A percentile compares a stretch with the other conserved stretches of the same genome.
phyloP scores from a whole-genome alignment of 2,113 vertebrate species.

The Ciconia boyciana region DNA sequence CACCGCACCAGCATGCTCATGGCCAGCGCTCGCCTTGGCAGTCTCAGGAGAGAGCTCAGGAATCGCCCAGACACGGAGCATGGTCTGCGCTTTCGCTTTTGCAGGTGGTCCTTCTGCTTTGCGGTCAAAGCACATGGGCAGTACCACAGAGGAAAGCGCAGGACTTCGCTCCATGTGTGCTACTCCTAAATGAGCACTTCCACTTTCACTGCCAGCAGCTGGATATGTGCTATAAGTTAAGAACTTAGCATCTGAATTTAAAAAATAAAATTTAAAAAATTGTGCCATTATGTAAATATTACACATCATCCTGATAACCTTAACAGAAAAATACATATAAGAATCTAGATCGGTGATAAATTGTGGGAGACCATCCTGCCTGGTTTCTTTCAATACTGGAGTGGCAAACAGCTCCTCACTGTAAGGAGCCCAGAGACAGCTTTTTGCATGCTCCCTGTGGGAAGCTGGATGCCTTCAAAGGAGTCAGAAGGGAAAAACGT shows the following conservation, averaged over 20 bases:
- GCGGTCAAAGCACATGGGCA: accelerated
- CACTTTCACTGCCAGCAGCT: background rate
- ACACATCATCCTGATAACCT: background rate
- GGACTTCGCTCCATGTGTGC: background rate
- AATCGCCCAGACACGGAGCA: accelerated
- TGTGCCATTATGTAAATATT: background rate
- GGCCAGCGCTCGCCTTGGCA: background rate
- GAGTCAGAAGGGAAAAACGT: constrained; percentile 17
- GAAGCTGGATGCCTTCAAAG: constrained; percentile 37
- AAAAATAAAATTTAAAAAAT: background rate
- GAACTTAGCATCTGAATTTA: background rate
- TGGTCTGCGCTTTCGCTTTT: accelerated
- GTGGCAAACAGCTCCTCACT: background rate
- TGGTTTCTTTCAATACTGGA: background rate
- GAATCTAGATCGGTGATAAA: background rate
- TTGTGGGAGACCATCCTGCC: background rate
- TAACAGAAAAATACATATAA: background rate
- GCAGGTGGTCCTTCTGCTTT: background rate
- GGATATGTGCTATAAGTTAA: background rate
- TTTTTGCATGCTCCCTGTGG: background rate
- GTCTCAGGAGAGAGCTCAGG: background rate
- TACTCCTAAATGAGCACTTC: background rate
- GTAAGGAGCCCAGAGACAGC: background rate
- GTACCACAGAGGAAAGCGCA: background rate
- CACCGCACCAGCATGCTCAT: accelerated